These are phyloP conservation scores for Drosophila kikkawai DNA, from an alignment of 1,140 invertebrate genomes.

Conservation along the genomic window DNA sequence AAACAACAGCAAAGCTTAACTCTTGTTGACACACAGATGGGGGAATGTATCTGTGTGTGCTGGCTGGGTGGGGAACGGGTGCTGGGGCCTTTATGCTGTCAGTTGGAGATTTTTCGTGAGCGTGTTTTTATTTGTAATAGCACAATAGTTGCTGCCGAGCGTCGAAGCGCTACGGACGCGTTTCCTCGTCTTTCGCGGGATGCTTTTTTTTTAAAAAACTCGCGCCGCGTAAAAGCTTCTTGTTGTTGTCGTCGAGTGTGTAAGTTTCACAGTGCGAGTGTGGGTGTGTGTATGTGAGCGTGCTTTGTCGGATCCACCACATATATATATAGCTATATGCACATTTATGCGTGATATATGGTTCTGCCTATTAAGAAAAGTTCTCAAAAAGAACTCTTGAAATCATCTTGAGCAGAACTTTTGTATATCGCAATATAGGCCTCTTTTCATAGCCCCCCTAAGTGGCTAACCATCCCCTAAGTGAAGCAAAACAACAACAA, in stretches of 20 bases:
- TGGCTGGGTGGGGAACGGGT: not conserved
- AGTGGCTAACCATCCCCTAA: not conserved
- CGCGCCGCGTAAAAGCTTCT: conserved; percentile 43
- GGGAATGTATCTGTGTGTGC: not conserved
- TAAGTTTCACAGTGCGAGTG: conserved; percentile 26
- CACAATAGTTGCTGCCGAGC: conserved; percentile 70
- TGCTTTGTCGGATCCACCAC: conserved; percentile 48
- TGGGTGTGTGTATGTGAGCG: conserved; percentile 44
- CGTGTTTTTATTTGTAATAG: conserved; percentile 55
- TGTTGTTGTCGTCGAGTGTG: conserved; percentile 49
- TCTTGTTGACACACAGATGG: conserved; percentile 64
- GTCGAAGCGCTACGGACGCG: conserved; percentile 64
- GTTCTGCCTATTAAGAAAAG: conserved; percentile 42
- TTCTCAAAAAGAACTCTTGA: conserved; percentile 31
- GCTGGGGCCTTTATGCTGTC: conserved; percentile 12
- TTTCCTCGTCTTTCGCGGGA: conserved; percentile 28
- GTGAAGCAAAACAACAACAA: conserved; percentile 9
- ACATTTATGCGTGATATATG: conserved; percentile 14
- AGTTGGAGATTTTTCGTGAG: conserved; percentile 25
- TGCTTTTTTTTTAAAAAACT: conserved; percentile 16
- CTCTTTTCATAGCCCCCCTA: not conserved
- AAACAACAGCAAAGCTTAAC: conserved; percentile 37
- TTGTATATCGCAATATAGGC: not conserved
- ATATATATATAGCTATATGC: conserved; percentile 15
- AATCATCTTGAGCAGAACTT: not conserved